phyloP scores from a whole-genome alignment of 2,888 invertebrate genomes.

The Eledona agricola region DNA sequence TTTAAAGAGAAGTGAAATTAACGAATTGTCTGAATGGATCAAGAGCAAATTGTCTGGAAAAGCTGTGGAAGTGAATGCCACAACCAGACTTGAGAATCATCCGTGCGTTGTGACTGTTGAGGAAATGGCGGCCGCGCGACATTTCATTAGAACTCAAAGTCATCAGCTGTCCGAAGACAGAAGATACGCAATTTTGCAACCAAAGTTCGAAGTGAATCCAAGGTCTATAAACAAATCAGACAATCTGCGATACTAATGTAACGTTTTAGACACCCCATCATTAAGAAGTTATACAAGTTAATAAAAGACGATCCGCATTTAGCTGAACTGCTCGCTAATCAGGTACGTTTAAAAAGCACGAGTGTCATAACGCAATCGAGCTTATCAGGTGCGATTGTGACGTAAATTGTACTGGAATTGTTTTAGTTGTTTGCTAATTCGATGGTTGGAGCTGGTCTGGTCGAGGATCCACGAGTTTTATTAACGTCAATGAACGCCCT shows the following conservation, averaged over 20 bases:
- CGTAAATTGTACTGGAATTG: slow-evolving; percentile 15
- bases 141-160: slow-evolving; percentile 91
- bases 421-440: slow-evolving; percentile 88
- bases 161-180: slow-evolving; percentile 84
- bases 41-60: slow-evolving; percentile 79
- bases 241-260: too few species aligned
- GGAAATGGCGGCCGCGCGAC: slow-evolving; percentile 96
- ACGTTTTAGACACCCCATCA: slow-evolving; percentile 80
- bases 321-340: slow-evolving; percentile 84
- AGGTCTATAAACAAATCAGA: too few species aligned
- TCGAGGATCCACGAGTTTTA: slow-evolving; percentile 89
- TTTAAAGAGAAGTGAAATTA: slow-evolving; percentile 77
- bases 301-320: slow-evolving; percentile 79
- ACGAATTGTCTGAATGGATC: slow-evolving; percentile 81
- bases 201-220: slow-evolving; percentile 93
- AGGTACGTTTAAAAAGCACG: slow-evolving; percentile 68
- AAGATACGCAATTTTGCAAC: slow-evolving; percentile 85
- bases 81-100: slow-evolving; percentile 84
- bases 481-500: slow-evolving; percentile 88
- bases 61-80: slow-evolving; percentile 84
- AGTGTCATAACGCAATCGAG: slow-evolving; percentile 7
- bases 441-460: slow-evolving; percentile 93
- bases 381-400: slow-evolving; percentile 12
- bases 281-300: slow-evolving; percentile 85
- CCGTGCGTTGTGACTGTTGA: slow-evolving; percentile 95